These are phyloP conservation scores for Bombus soroeensis DNA, from an alignment of 1,140 invertebrate genomes.

Conservation along the genomic window DNA sequence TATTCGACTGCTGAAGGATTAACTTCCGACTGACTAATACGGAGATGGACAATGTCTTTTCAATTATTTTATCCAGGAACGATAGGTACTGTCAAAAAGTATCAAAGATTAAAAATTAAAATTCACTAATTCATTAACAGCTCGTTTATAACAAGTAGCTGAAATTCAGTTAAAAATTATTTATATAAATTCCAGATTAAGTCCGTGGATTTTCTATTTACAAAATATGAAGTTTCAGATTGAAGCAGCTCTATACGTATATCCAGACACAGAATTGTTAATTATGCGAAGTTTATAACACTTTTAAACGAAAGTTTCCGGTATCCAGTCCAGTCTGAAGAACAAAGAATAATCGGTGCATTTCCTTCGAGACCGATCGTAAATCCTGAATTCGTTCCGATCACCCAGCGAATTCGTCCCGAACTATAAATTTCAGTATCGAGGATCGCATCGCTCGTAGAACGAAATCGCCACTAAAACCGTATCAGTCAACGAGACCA, in stretches of 20 bases:
- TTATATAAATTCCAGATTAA: too few relatives aligned
- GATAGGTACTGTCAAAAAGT: too few relatives aligned
- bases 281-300: neutral
- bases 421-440: constrained; percentile 28
- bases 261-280: neutral
- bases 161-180: too few relatives aligned
- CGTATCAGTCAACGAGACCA: neutral
- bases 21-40: neutral
- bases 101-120: too few relatives aligned
- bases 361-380: neutral
- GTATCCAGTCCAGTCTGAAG: too few relatives aligned
- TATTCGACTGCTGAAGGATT: neutral
- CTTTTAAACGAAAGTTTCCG: neutral
- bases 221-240: too few relatives aligned
- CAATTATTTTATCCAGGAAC: neutral
- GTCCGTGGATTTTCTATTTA: too few relatives aligned
- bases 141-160: too few relatives aligned
- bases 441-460: neutral
- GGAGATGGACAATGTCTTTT: neutral
- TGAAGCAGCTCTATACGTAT: too few relatives aligned
- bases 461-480: constrained; percentile 27
- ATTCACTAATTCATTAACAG: too few relatives aligned
- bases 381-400: neutral
- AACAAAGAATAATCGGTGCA: neutral
- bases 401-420: neutral